phyloP scores from a whole-genome alignment of 2,797 vertebrate genomes.

The Xiphophorus birchmanni region DNA sequence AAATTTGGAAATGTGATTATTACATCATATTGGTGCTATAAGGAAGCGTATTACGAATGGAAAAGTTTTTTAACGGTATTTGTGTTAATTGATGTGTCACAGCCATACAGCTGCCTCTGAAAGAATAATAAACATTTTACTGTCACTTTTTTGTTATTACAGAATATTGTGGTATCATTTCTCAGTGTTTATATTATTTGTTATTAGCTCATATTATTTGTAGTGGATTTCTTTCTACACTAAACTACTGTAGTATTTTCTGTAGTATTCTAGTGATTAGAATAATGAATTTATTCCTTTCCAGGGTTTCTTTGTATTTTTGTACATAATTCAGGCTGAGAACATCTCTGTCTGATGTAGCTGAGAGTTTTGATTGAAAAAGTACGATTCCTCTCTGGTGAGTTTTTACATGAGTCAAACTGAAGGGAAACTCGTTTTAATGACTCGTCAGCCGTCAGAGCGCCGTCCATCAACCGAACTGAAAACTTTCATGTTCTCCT shows the following conservation, averaged over 20 bases:
- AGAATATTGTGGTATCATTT: too few species aligned
- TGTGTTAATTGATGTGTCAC: too few species aligned
- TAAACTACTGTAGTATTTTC: too few species aligned
- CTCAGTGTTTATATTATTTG: too few species aligned
- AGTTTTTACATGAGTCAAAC: constrained; percentile 22
- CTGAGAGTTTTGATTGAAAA: not conserved
- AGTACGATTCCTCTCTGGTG: not conserved
- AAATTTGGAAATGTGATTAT: too few species aligned
- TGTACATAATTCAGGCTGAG: not conserved
- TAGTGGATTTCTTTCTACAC: not conserved
- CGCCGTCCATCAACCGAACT: constrained; percentile 19
- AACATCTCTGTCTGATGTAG: not conserved
- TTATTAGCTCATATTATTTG: not conserved
- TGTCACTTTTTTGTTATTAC: too few species aligned
- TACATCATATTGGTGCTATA: too few species aligned
- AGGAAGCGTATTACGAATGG: too few species aligned
- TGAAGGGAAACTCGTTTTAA: constrained; percentile 40
- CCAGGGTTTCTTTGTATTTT: not conserved
- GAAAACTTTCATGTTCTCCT: constrained; percentile 32
- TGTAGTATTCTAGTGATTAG: too few species aligned
- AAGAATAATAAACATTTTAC: too few species aligned
- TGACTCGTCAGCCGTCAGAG: constrained; percentile 41
- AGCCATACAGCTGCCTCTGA: too few species aligned
- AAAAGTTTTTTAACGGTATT: too few species aligned
- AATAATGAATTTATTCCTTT: not conserved